Evolutionary conservation across 2,113 vertebrate species (phyloP).

Genomic region (Menidia beryllina): DNA sequence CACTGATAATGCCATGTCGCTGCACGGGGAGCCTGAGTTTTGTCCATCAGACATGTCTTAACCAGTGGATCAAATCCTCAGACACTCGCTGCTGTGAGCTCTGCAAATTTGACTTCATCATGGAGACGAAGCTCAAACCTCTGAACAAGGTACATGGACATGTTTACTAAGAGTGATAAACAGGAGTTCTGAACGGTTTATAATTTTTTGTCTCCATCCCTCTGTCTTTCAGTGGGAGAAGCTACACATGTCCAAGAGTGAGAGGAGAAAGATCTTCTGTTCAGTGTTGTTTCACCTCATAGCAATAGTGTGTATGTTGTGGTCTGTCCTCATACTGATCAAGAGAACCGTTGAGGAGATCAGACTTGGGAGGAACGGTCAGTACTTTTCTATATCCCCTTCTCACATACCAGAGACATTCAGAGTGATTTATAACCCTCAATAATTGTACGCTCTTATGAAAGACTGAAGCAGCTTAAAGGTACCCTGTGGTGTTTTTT

Average conservation of each 20-base stretch:
- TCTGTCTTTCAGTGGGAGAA: slow-evolving; percentile 90
- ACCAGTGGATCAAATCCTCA: slow-evolving; percentile 99
- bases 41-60: slow-evolving; percentile 94
- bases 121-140: slow-evolving; percentile 98
- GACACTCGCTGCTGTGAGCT: slow-evolving; percentile 98
- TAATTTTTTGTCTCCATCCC: not conserved
- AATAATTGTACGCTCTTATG: not conserved
- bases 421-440: not conserved
- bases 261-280: slow-evolving; percentile 94
- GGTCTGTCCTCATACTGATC: slow-evolving; percentile 92
- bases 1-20: slow-evolving; percentile 93
- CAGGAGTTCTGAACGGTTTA: not conserved
- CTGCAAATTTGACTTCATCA: slow-evolving; percentile 97
- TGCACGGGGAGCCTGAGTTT: slow-evolving; percentile 95
- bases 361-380: slow-evolving; percentile 91
- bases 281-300: slow-evolving; percentile 94
- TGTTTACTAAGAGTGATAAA: not conserved
- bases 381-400: slow-evolving; percentile 43
- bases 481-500: not conserved
- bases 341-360: slow-evolving; percentile 92
- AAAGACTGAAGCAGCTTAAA: not conserved
- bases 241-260: slow-evolving; percentile 92
- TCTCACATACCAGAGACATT: slow-evolving; percentile 33
- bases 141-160: slow-evolving; percentile 86
- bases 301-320: slow-evolving; percentile 92